Base-by-base conservation (phyloP, 2,797 vertebrate species). In the Chrosomus eos region DNA sequence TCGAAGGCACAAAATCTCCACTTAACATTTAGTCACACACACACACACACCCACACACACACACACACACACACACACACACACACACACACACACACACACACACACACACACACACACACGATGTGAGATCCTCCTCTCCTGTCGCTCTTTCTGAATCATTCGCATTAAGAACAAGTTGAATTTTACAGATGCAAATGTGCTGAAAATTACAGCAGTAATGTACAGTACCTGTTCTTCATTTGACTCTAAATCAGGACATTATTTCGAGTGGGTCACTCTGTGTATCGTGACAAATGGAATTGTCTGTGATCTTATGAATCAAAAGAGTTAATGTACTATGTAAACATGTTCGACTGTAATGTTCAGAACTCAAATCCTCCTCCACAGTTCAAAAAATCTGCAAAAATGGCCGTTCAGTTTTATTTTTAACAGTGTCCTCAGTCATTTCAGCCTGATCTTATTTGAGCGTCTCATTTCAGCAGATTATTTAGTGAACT, bases 21-120 rank as follows among this genome's bases (percentile, higher is more conserved):
- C 70, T 81, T 90, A 84, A 82, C 88, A 86, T 87, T 90, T 87
- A 84, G 72, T 28, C 82, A 88, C 48, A 62, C 55, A 51, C 51
- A 67, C 10, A 45, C 13, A n/a, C n/a, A 38, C 38, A 8, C 38
- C 2, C 38, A 38, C 38, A 38, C 38, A 38, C 38, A 38, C 38
- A 38, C 38, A 38, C 36, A 38, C 36, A 38, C 36, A 38, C 36
- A 38, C 36, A 38, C 36, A 38, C 36, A 38, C 38, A 38, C 38
- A 8, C 38, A 38, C 38, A 38, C 38, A 38, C 38, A 38, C 38
- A 38, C 38, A 38, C 7, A 38, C 38, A 38, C 36, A 38, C 36
- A 38, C 36, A 38, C 36, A 38, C 36, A 38, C 36, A 38, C 36
- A 38, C 38, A 38, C 38, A n/a, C n/a, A n/a, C n/a, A n/a, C n/a